A percentile compares a stretch with the other conserved stretches of the same genome.
Evolutionary conservation across 2,113 vertebrate genomes (phyloP).

Genomic region (Ploceus nigricollis): DNA sequence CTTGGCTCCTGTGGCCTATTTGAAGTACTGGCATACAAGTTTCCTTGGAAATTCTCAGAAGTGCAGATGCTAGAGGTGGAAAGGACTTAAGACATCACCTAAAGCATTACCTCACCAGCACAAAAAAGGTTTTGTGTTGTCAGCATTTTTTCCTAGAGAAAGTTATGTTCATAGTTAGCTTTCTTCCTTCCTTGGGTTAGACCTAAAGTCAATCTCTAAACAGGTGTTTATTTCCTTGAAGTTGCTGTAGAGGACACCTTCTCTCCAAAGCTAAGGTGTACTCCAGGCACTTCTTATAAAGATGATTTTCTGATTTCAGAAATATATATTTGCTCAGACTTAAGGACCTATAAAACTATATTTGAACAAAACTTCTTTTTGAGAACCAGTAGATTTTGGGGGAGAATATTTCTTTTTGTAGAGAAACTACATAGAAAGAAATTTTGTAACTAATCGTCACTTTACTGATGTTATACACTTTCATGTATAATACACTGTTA

Average conservation of each 20-base stretch:
- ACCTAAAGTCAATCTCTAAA: neutral
- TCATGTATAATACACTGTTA: neutral
- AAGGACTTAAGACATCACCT: neutral
- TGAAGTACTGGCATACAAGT: neutral
- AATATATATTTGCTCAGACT: neutral
- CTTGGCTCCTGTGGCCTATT: neutral
- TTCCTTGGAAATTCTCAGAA: constrained; percentile 9
- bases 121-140: neutral
- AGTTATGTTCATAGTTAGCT: neutral
- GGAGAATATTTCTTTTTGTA: neutral
- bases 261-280: neutral
- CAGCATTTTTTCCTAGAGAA: neutral
- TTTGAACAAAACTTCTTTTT: neutral
- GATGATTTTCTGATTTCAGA: neutral
- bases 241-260: neutral
- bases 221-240: neutral
- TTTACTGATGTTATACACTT: neutral
- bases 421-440: neutral
- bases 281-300: neutral
- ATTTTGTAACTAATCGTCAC: neutral
- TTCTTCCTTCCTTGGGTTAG: neutral
- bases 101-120: neutral
- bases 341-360: neutral
- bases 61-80: neutral
- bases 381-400: neutral